Conservation (phyloP, 2,888 invertebrate genomes). For the Crematogaster levior region DNA sequence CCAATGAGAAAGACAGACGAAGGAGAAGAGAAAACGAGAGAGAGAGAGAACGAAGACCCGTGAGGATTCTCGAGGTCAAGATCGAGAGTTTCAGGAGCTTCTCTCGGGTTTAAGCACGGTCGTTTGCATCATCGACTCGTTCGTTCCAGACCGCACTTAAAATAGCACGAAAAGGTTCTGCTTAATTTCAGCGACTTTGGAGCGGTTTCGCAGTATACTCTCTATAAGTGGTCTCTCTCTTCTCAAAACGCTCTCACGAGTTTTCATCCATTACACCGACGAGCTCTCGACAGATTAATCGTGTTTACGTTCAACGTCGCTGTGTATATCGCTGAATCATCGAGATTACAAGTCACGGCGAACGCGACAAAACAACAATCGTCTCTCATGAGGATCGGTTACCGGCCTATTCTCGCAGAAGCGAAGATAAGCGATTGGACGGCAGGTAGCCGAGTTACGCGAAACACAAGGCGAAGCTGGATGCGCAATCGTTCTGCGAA, state of each 20-base stretch:
- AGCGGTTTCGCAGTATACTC: constrained; percentile 3
- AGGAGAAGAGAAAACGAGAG: neutral
- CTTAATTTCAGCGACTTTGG: constrained; percentile 44
- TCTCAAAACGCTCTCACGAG: constrained; percentile 44
- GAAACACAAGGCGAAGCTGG: constrained; percentile 19
- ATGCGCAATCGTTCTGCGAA: constrained; percentile 51
- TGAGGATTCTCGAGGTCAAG: constrained; percentile 76
- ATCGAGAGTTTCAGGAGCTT: constrained; percentile 73
- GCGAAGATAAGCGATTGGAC: constrained; percentile 38
- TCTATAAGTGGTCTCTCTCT: constrained; percentile 12
- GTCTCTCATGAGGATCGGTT: constrained; percentile 42
- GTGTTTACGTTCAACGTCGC: constrained; percentile 46
- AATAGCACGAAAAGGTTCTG: constrained; percentile 41
- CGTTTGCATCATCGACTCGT: constrained; percentile 72
- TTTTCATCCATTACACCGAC: constrained; percentile 25
- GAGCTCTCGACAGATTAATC: constrained; percentile 40
- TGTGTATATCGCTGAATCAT: constrained; percentile 52
- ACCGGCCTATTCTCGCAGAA: constrained; percentile 30
- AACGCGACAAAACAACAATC: constrained; percentile 46
- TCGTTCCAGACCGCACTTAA: constrained; percentile 54
- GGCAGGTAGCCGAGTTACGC: constrained; percentile 56
- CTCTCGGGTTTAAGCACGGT: constrained; percentile 72
- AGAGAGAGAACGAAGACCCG: constrained; percentile 62
- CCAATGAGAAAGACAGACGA: constrained; percentile 71
- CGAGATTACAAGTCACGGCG: constrained; percentile 41